phyloP scores from a whole-genome alignment of 1,140 invertebrate species.

The Bombus sylvicola region DNA sequence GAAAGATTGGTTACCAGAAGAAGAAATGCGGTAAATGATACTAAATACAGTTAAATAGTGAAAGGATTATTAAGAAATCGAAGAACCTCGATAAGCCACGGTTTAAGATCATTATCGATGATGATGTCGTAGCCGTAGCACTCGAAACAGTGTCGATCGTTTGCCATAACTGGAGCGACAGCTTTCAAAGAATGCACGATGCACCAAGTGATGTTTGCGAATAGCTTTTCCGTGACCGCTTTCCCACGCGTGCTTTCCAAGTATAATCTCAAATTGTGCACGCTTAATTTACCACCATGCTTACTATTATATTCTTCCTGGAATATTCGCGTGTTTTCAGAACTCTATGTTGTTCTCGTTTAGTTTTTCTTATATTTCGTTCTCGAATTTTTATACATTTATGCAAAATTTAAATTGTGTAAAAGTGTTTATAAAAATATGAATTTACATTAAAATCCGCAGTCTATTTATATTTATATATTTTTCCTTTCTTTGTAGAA shows the following conservation, averaged over 20 bases:
- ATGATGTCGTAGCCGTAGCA: conserved; percentile 94
- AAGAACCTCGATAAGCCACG: conserved; percentile 91
- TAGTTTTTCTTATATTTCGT: too few relatives aligned
- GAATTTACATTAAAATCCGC: too few relatives aligned
- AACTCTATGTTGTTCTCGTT: too few relatives aligned
- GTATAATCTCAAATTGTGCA: conserved; percentile 95
- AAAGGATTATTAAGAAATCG: not conserved
- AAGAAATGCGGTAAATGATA: not conserved
- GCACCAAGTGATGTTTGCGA: conserved; percentile 93
- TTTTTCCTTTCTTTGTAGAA: too few relatives aligned
- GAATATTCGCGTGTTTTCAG: not conserved
- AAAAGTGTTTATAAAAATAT: not conserved
- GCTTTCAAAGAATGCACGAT: conserved; percentile 93
- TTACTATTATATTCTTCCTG: conserved; percentile 97
- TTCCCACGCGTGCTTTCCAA: conserved; percentile 96
- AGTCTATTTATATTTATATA: not conserved
- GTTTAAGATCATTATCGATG: conserved; percentile 92
- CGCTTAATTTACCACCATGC: conserved; percentile 97
- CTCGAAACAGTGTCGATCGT: conserved; percentile 92
- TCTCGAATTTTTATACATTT: too few relatives aligned
- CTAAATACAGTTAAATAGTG: not conserved
- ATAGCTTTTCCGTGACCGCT: conserved; percentile 91
- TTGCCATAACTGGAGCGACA: conserved; percentile 89
- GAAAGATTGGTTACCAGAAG: not conserved
- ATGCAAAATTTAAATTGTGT: too few relatives aligned